These are phyloP conservation scores for Chrysomallon squamiferum DNA, from an alignment of 1,140 invertebrate genomes.

Conservation along the genomic window DNA sequence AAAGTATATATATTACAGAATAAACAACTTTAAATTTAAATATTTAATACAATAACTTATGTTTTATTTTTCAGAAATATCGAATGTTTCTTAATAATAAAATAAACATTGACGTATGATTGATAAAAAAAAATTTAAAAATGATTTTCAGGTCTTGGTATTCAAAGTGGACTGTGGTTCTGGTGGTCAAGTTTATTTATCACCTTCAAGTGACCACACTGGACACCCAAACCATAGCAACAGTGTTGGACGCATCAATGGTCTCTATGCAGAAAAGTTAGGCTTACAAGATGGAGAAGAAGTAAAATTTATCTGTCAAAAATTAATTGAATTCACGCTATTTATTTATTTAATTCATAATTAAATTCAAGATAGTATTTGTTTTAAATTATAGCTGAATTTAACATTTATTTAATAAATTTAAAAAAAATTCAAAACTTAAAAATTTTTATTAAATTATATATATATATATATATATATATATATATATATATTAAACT, in stretches of 20 bases:
- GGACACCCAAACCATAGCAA: conserved; percentile 19
- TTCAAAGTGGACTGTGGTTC: background rate
- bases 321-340: too few relatives aligned
- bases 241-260: conserved; percentile 37
- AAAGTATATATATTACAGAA: too few relatives aligned
- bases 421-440: background rate
- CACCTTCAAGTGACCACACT: background rate
- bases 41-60: too few relatives aligned
- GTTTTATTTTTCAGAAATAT: too few relatives aligned
- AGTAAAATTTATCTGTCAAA: conserved; percentile 19
- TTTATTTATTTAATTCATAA: background rate
- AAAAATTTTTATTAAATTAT: too few relatives aligned
- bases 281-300: conserved; percentile 39
- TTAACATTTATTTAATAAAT: background rate
- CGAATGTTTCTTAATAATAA: too few relatives aligned
- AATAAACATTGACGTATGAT: too few relatives aligned
- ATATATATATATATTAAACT: too few relatives aligned
- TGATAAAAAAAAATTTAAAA: too few relatives aligned
- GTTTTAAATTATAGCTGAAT: background rate
- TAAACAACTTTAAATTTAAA: too few relatives aligned
- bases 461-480: too few relatives aligned
- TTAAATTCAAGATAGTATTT: background rate
- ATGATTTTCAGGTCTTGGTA: background rate
- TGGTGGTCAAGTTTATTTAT: background rate
- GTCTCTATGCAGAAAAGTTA: conserved; percentile 45